These are phyloP conservation scores for Eupithecia tripunctaria DNA, from an alignment of 2,888 invertebrate species.

Conservation along the genomic window DNA sequence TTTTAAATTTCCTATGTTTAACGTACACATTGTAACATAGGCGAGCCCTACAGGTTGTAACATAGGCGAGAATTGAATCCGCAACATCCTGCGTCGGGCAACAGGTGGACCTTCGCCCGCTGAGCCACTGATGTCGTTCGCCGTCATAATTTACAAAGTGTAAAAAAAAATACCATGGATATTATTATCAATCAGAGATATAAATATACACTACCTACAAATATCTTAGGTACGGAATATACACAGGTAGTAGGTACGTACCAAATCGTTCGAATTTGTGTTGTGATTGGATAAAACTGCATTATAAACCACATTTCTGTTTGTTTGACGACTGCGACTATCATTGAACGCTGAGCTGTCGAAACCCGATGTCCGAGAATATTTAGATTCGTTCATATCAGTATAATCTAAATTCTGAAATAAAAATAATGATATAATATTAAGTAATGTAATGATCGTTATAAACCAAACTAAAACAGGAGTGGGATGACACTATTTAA, in stretches of 20 bases:
- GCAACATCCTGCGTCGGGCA: too few relatives aligned
- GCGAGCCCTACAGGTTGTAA: too few relatives aligned
- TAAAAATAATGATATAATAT: not conserved
- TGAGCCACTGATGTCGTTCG: too few relatives aligned
- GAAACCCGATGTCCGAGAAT: slow-evolving; percentile 17
- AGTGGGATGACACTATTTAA: too few relatives aligned
- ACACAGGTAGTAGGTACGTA: slow-evolving; percentile 23
- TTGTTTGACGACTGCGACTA: slow-evolving; percentile 22
- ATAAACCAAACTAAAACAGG: not conserved
- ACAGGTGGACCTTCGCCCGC: too few relatives aligned
- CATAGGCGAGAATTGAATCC: too few relatives aligned
- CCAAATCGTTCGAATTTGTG: slow-evolving; percentile 45
- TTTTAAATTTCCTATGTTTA: too few relatives aligned
- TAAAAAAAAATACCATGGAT: too few relatives aligned
- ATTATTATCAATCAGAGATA: too few relatives aligned
- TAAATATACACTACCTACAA: too few relatives aligned
- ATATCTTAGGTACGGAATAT: not conserved
- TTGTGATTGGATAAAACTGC: slow-evolving; percentile 43
- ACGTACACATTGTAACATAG: too few relatives aligned
- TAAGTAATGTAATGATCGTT: not conserved
- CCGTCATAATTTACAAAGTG: not conserved
- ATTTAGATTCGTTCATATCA: slow-evolving; percentile 21
- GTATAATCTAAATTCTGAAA: slow-evolving; percentile 33
- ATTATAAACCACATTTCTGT: slow-evolving; percentile 26
- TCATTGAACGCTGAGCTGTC: slow-evolving; percentile 17